These are phyloP conservation scores for Keiferia lycopersicella DNA, from an alignment of 2,888 invertebrate species.

Conservation along the genomic window DNA sequence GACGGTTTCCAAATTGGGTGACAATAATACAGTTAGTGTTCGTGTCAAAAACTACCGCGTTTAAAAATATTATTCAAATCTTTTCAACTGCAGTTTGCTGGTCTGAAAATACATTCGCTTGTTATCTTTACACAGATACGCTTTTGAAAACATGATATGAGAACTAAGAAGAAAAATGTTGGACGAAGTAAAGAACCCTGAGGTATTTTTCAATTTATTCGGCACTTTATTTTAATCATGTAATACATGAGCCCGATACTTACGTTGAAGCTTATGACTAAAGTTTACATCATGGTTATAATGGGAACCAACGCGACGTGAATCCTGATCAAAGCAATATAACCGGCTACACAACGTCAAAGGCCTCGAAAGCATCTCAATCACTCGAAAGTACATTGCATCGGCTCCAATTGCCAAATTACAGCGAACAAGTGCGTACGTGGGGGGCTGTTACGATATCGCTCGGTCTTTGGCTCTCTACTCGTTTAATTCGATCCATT, in stretches of 20 bases:
- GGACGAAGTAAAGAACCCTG: neutral
- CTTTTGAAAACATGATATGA: neutral
- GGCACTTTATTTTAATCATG: neutral
- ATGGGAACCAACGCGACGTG: slow-evolving; percentile 1
- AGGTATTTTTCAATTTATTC: neutral
- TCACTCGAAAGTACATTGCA: slow-evolving; percentile 21
- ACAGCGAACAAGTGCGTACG: slow-evolving; percentile 26
- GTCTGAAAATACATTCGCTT: neutral
- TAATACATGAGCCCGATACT: neutral
- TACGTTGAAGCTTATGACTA: neutral
- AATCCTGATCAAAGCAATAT: slow-evolving; percentile 3
- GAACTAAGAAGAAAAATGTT: neutral
- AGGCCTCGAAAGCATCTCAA: slow-evolving; percentile 17
- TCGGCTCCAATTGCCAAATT: slow-evolving; percentile 27
- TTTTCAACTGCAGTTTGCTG: slow-evolving; percentile 11
- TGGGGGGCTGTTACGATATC: slow-evolving; percentile 30
- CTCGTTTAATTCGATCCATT: slow-evolving; percentile 66
- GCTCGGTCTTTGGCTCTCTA: slow-evolving; percentile 31
- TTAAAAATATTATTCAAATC: slow-evolving; percentile 27
- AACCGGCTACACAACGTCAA: slow-evolving; percentile 5
- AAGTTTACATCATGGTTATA: neutral
- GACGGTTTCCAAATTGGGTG: slow-evolving; percentile 57
- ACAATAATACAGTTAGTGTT: slow-evolving; percentile 57
- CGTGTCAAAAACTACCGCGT: slow-evolving; percentile 50
- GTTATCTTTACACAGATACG: neutral